Conservation (phyloP, 2,113 vertebrate species). For the Dipodomys ordii region DNA sequence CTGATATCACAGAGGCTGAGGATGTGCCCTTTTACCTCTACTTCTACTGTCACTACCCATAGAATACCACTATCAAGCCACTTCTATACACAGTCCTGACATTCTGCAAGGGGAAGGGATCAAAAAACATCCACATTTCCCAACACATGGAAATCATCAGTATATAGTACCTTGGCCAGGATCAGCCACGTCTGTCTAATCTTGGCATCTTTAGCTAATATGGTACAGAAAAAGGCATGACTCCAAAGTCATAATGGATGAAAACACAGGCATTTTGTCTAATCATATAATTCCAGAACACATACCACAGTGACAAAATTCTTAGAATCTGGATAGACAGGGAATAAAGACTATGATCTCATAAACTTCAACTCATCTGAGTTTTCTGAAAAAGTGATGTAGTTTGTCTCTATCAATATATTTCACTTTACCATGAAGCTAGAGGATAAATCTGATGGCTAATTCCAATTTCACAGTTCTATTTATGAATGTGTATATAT, state of each 20-base stretch:
- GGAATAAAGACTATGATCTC: slow-evolving; percentile 34
- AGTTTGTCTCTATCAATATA: not conserved
- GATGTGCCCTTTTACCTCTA: not conserved
- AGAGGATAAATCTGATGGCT: not conserved
- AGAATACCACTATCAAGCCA: not conserved
- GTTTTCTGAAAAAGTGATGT: slow-evolving; percentile 9
- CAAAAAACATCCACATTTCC: not conserved
- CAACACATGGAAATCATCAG: not conserved
- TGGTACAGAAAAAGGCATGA: not conserved
- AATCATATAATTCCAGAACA: slow-evolving; percentile 55
- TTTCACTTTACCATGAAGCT: not conserved
- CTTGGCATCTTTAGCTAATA: slow-evolving; percentile 31
- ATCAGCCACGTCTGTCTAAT: slow-evolving; percentile 46
- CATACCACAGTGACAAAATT: not conserved
- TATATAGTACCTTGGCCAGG: slow-evolving; percentile 37
- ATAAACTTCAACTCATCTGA: slow-evolving; percentile 34
- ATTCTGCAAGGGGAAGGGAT: not conserved
- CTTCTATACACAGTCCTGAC: not conserved
- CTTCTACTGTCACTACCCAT: not conserved
- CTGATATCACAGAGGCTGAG: not conserved
- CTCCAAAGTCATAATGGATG: slow-evolving; percentile 23
- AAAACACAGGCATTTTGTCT: slow-evolving; percentile 60
- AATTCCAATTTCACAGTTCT: not conserved
- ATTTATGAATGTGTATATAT: not conserved
- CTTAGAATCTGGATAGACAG: slow-evolving; percentile 25